Evolutionary conservation across 2,888 invertebrate genomes (phyloP).

Genomic region (Protodeltote pygarga): DNA sequence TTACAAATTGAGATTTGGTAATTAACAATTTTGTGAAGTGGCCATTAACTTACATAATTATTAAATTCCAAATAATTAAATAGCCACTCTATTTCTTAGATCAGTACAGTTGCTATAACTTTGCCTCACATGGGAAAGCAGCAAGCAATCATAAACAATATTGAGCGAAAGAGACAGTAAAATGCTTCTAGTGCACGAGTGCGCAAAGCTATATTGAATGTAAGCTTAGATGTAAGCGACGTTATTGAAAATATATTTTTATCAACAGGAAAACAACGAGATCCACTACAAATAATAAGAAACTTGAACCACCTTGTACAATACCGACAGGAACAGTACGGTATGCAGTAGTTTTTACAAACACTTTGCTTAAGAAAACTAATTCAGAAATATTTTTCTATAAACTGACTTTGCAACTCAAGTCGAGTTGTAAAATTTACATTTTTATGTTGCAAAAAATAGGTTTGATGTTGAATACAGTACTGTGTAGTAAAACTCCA

Average conservation of each 20-base stretch:
- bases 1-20: no score
- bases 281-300: slow-evolving; percentile 76
- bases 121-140: no score
- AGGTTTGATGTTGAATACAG: slow-evolving; percentile 26
- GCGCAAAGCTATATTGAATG: no score
- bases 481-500: slow-evolving; percentile 5
- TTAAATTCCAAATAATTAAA: no score
- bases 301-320: slow-evolving; percentile 77
- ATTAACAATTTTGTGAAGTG: no score
- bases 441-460: slow-evolving; percentile 46
- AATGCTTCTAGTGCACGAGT: no score
- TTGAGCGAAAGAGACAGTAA: no score
- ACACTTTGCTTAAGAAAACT: slow-evolving; percentile 35
- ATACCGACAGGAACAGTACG: slow-evolving; percentile 74
- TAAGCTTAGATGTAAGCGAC: no score
- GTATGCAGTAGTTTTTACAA: slow-evolving; percentile 59
- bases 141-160: no score
- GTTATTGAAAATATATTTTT: slow-evolving; percentile 24
- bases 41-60: no score
- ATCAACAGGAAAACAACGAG: slow-evolving; percentile 74
- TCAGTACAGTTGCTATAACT: no score
- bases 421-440: slow-evolving; percentile 35
- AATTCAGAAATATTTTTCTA: slow-evolving; percentile 43
- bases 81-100: no score
- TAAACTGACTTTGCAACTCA: slow-evolving; percentile 28